Evolutionary conservation across 2,797 vertebrate species (phyloP).

Genomic region (Acrossocheilus fasciatus): DNA sequence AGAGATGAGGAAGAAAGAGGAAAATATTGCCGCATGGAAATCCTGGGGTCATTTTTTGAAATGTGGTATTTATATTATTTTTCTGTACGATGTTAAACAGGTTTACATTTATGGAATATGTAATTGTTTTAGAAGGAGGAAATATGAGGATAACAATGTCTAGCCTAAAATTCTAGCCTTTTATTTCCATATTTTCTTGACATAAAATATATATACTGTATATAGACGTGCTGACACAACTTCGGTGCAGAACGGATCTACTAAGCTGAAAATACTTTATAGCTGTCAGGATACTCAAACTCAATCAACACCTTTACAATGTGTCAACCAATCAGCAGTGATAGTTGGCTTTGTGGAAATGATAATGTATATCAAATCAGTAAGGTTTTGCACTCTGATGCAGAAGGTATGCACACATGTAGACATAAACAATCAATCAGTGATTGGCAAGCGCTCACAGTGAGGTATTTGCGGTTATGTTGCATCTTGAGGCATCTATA

Average conservation of each 20-base stretch:
- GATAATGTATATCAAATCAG: conserved; percentile 6
- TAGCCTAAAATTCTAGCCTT: neutral
- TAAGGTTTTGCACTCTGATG: conserved; percentile 14
- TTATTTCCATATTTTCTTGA: neutral
- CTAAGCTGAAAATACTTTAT: neutral
- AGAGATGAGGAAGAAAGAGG: neutral
- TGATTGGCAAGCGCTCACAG: conserved; percentile 9
- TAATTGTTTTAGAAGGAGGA: neutral
- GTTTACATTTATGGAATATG: conserved; percentile 1
- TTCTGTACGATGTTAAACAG: neutral
- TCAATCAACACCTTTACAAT: neutral
- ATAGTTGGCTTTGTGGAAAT: conserved; percentile 2
- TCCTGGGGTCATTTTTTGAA: neutral
- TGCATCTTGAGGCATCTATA: conserved; percentile 37
- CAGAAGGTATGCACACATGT: neutral
- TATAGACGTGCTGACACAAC: neutral
- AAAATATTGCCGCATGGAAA: neutral
- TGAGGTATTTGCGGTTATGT: neutral
- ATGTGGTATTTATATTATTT: neutral
- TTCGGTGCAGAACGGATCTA: neutral
- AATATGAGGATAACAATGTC: neutral
- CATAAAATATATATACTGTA: neutral
- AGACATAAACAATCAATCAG: conserved; percentile 37
- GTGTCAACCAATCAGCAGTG: neutral
- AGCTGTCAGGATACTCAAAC: neutral